These are phyloP conservation scores for Blastobasis adustella DNA, from an alignment of 2,888 invertebrate genomes.

Conservation along the genomic window DNA sequence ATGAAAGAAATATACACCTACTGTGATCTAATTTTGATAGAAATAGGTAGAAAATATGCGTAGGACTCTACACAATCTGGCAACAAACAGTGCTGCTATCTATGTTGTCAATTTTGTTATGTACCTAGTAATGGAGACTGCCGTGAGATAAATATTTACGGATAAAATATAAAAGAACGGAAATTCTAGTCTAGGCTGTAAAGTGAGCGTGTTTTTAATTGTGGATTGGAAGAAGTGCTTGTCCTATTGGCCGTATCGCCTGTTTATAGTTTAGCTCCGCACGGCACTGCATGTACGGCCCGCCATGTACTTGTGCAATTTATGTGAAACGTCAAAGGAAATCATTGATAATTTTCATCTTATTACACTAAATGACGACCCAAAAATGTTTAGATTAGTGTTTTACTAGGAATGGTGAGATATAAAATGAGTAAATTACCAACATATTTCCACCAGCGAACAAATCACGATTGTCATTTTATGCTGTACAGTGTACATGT, in stretches of 20 bases:
- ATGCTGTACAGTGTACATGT: not conserved
- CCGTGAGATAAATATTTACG: slow-evolving; percentile 78
- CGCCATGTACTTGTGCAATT: slow-evolving; percentile 68
- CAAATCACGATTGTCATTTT: not conserved
- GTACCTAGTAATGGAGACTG: slow-evolving; percentile 77
- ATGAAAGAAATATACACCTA: slow-evolving; percentile 26
- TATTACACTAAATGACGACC: too few species aligned
- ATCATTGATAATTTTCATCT: slow-evolving; percentile 43
- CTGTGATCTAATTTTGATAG: slow-evolving; percentile 12
- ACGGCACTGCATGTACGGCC: slow-evolving; percentile 26
- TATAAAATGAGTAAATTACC: too few species aligned
- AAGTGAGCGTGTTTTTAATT: too few species aligned
- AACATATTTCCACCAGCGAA: too few species aligned
- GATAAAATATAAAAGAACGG: slow-evolving; percentile 58
- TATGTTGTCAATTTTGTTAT: slow-evolving; percentile 85
- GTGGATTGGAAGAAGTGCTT: slow-evolving; percentile 36
- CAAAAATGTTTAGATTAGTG: not conserved
- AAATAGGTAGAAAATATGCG: slow-evolving; percentile 48
- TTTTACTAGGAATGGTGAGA: slow-evolving; percentile 17
- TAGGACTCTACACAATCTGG: slow-evolving; percentile 72
- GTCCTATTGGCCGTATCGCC: slow-evolving; percentile 18
- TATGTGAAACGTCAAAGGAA: slow-evolving; percentile 68
- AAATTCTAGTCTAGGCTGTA: slow-evolving; percentile 25
- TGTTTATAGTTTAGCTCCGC: slow-evolving; percentile 32
- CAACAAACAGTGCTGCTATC: slow-evolving; percentile 82